These are phyloP conservation scores for Danaus chrysippus DNA, from an alignment of 2,888 invertebrate genomes.

Conservation along the genomic window DNA sequence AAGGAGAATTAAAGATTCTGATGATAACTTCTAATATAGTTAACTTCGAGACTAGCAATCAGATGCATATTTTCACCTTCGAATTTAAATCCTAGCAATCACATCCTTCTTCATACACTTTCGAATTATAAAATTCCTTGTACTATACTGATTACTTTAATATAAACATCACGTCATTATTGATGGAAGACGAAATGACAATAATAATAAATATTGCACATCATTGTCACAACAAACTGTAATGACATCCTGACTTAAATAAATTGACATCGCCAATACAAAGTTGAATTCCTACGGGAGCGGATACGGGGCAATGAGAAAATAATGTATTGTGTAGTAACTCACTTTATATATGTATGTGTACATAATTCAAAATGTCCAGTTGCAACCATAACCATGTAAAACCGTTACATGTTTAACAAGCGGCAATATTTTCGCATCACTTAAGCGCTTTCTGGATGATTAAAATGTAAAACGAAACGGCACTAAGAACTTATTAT, in stretches of 20 bases:
- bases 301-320: slow-evolving; percentile 12
- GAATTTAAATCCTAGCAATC: too few relatives aligned
- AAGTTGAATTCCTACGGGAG: neutral
- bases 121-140: too few relatives aligned
- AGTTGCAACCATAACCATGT: neutral
- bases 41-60: too few relatives aligned
- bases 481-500: too few relatives aligned
- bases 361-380: neutral
- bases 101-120: too few relatives aligned
- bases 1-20: too few relatives aligned
- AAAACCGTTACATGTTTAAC: neutral
- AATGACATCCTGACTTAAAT: slow-evolving; percentile 1
- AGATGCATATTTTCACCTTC: too few relatives aligned
- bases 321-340: slow-evolving; percentile 1
- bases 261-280: neutral
- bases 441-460: neutral
- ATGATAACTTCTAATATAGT: too few relatives aligned
- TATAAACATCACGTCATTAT: neutral
- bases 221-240: slow-evolving; percentile 2
- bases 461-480: neutral
- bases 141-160: neutral
- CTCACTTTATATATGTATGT: neutral
- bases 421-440: neutral
- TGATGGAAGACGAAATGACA: neutral
- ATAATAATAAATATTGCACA: neutral